Evolutionary conservation across 1,140 invertebrate species (phyloP).

Genomic region (Batillaria attramentaria): DNA sequence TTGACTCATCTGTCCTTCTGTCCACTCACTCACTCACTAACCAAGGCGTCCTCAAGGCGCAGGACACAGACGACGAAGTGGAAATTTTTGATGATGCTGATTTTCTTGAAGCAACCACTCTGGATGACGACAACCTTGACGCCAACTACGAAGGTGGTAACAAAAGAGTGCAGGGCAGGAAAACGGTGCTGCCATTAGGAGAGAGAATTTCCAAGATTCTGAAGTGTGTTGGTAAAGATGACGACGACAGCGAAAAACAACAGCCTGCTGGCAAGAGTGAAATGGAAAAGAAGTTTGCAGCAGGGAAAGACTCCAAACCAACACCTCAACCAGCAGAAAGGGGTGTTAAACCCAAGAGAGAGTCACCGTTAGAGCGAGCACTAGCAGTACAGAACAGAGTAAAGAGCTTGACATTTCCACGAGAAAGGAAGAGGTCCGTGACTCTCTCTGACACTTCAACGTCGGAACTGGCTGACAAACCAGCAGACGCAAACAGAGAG

Average conservation of each 20-base stretch:
- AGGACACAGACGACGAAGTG: conserved; percentile 16
- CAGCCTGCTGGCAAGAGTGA: too few species aligned
- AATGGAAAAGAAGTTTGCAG: too few species aligned
- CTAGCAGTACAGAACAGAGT: conserved; percentile 40
- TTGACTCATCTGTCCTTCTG: conserved; percentile 30
- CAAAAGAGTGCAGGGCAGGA: neutral
- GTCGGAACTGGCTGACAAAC: neutral
- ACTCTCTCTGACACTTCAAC: neutral
- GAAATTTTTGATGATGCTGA: conserved; percentile 12
- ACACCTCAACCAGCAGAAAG: neutral
- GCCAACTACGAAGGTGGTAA: too few species aligned
- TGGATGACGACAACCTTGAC: neutral
- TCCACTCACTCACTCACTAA: conserved; percentile 12
- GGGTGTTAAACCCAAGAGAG: neutral
- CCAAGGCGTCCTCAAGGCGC: neutral
- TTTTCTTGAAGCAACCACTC: neutral
- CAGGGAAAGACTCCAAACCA: too few species aligned
- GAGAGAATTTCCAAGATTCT: conserved; percentile 15
- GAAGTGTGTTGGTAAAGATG: conserved; percentile 16
- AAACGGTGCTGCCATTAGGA: neutral
- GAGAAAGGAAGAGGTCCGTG: conserved; percentile 9
- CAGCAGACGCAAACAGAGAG: neutral
- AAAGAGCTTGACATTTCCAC: conserved; percentile 39
- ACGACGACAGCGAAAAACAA: too few species aligned
- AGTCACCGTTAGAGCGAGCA: conserved; percentile 44